These are phyloP conservation scores for Pempheris klunzingeri DNA, from an alignment of 2,797 vertebrate species.

Conservation along the genomic window DNA sequence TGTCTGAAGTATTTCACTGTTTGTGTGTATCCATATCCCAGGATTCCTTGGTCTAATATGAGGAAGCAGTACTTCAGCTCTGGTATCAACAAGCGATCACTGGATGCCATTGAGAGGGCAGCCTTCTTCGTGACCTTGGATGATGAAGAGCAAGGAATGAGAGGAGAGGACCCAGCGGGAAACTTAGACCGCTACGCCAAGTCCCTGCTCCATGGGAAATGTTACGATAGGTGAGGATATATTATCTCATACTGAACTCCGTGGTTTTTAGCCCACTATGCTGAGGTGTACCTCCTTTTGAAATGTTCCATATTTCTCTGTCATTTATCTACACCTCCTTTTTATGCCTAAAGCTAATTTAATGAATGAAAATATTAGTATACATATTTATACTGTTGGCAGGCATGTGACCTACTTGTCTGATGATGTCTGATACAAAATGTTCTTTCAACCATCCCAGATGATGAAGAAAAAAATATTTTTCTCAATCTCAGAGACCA, in stretches of 20 bases:
- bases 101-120: slow-evolving; percentile 86
- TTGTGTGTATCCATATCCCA: slow-evolving; percentile 7
- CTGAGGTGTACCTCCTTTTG: too few relatives aligned
- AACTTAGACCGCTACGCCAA: slow-evolving; percentile 91
- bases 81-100: slow-evolving; percentile 72
- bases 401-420: too few relatives aligned
- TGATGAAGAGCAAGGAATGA: slow-evolving; percentile 88
- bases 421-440: too few relatives aligned
- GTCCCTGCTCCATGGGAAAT: slow-evolving; percentile 89
- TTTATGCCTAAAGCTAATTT: too few relatives aligned
- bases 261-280: too few relatives aligned
- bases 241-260: neutral
- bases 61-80: slow-evolving; percentile 75
- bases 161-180: slow-evolving; percentile 80
- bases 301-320: too few relatives aligned
- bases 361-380: too few relatives aligned
- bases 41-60: slow-evolving; percentile 72
- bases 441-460: too few relatives aligned
- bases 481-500: too few relatives aligned
- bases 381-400: too few relatives aligned
- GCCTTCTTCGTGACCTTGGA: slow-evolving; percentile 92
- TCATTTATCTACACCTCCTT: too few relatives aligned
- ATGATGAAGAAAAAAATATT: too few relatives aligned
- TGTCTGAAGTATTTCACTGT: neutral
- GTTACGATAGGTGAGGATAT: slow-evolving; percentile 88